These are phyloP conservation scores for Drosophila buzzatii DNA, from an alignment of 2,888 invertebrate genomes.

Conservation along the genomic window DNA sequence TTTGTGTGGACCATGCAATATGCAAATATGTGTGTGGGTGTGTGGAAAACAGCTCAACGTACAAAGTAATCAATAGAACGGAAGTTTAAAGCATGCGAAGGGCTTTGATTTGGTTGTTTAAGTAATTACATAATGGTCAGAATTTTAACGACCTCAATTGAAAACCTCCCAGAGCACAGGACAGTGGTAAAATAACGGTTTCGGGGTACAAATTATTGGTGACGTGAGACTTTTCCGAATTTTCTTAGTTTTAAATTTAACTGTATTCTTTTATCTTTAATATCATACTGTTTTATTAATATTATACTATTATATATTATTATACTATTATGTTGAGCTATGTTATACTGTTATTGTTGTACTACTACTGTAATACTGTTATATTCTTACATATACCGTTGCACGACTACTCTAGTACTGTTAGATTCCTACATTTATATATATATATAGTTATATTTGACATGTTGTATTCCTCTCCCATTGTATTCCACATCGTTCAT, in stretches of 20 bases:
- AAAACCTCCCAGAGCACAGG: conserved; percentile 19
- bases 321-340: background rate
- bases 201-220: background rate
- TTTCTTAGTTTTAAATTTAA: too few relatives aligned
- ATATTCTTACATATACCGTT: background rate
- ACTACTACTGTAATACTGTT: background rate
- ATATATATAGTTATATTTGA: background rate
- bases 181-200: conserved; percentile 23
- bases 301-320: background rate
- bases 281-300: background rate
- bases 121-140: conserved; percentile 71
- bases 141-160: conserved; percentile 14
- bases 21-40: conserved; percentile 41
- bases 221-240: too few relatives aligned
- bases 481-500: conserved; percentile 13
- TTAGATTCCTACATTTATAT: background rate
- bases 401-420: background rate
- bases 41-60: conserved; percentile 27
- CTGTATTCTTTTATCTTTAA: too few relatives aligned
- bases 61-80: conserved; percentile 72
- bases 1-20: conserved; percentile 56
- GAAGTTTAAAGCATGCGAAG: conserved; percentile 49
- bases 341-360: background rate
- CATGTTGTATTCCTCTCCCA: conserved; percentile 4
- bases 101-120: conserved; percentile 48